A percentile compares a stretch with the other conserved stretches of the same genome.
phyloP scores from a whole-genome alignment of 1,140 invertebrate species.

The Magallana ariakensis region DNA sequence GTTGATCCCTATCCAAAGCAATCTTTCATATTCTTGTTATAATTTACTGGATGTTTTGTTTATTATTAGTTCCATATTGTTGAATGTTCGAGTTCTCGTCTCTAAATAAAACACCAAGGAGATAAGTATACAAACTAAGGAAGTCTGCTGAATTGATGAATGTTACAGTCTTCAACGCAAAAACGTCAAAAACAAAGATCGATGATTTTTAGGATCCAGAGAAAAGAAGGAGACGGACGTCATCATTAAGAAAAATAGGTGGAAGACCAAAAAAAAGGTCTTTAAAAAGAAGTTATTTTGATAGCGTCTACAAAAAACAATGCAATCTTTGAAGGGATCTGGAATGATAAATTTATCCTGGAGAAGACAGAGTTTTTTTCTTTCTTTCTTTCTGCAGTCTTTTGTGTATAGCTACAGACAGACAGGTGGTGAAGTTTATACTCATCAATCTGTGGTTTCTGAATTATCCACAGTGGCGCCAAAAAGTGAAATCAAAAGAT shows the following conservation, averaged over 20 bases:
- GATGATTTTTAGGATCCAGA: background rate
- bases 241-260: conserved; percentile 11
- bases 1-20: conserved; percentile 11
- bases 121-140: background rate
- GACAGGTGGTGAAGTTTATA: background rate
- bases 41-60: conserved; percentile 10
- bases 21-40: conserved; percentile 1
- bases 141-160: background rate
- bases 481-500: background rate
- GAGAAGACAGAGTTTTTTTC: background rate
- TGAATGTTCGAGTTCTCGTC: background rate
- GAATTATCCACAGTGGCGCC: background rate
- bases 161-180: background rate
- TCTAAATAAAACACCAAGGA: background rate
- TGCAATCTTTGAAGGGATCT: background rate
- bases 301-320: conserved; percentile 1
- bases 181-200: background rate
- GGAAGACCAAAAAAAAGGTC: background rate
- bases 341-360: conserved; percentile 11
- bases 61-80: conserved; percentile 30
- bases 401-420: background rate
- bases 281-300: background rate
- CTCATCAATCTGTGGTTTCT: background rate
- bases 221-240: background rate
- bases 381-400: background rate